These are phyloP conservation scores for Cairina moschata DNA, from an alignment of 2,113 vertebrate genomes.

Conservation along the genomic window DNA sequence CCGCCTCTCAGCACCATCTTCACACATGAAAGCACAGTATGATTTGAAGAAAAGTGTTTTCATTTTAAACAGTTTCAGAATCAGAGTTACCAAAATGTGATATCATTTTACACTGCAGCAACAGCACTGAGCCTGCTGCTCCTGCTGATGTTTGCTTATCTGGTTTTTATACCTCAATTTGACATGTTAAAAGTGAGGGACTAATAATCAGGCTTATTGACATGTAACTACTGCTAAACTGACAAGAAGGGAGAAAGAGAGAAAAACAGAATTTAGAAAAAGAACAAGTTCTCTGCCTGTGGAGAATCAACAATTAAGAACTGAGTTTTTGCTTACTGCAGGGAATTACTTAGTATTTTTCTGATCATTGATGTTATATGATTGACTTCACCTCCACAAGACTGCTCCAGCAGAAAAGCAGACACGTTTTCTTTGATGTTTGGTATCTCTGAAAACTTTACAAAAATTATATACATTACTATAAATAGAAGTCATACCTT, in stretches of 20 bases:
- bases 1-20: neutral
- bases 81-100: neutral
- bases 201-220: neutral
- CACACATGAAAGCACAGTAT: neutral
- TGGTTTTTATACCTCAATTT: neutral
- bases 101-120: neutral
- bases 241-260: neutral
- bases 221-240: neutral
- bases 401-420: slow-evolving; percentile 3
- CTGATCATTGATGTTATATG: neutral
- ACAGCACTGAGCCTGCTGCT: neutral
- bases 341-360: neutral
- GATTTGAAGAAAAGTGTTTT: neutral
- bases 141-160: neutral
- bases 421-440: neutral
- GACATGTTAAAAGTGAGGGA: neutral
- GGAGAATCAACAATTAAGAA: neutral
- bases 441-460: slow-evolving; percentile 15
- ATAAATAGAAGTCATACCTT: neutral
- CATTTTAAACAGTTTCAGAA: neutral
- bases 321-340: neutral
- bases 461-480: neutral
- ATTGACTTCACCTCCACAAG: neutral
- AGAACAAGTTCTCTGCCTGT: neutral
- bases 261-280: neutral